phyloP scores from a whole-genome alignment of 2,797 vertebrate genomes.

The Phoeniculus purpureus region DNA sequence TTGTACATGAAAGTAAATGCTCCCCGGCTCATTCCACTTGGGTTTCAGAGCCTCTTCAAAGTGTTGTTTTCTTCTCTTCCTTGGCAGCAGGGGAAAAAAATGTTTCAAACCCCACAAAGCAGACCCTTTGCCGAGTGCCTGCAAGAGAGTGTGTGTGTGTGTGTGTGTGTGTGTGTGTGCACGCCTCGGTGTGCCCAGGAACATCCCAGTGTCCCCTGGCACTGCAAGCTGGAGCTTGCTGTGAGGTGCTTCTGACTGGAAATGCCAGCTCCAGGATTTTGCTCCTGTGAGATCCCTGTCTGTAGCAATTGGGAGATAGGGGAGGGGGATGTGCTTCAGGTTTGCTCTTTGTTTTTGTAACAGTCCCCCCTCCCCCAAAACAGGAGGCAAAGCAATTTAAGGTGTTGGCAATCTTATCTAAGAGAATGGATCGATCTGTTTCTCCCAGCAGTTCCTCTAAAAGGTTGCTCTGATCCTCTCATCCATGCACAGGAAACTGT shows the following conservation, averaged over 20 bases:
- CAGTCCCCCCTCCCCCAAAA: accelerated
- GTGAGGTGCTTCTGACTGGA: background rate
- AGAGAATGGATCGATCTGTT: background rate
- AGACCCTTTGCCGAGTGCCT: background rate
- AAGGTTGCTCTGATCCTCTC: background rate
- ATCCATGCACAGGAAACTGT: background rate
- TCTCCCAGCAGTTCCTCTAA: background rate
- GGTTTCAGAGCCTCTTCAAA: conserved; percentile 62
- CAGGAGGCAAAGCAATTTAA: background rate
- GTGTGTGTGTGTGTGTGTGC: background rate
- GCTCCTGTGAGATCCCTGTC: background rate
- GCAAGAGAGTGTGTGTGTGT: background rate
- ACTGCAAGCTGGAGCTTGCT: background rate
- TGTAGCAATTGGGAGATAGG: background rate
- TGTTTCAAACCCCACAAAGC: conserved; percentile 28
- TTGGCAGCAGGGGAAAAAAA: background rate
- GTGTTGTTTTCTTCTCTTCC: conserved; percentile 19
- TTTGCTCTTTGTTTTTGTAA: background rate
- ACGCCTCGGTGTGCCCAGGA: background rate
- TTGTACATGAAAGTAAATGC: conserved; percentile 34
- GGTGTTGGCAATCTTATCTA: background rate
- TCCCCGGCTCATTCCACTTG: background rate
- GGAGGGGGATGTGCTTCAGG: accelerated
- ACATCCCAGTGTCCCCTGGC: background rate
- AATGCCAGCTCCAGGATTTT: accelerated